Evolutionary conservation across 2,888 invertebrate genomes (phyloP), one percentile per base, ranked within the genome.

Genomic region (Drosophila gaucha): DNA sequence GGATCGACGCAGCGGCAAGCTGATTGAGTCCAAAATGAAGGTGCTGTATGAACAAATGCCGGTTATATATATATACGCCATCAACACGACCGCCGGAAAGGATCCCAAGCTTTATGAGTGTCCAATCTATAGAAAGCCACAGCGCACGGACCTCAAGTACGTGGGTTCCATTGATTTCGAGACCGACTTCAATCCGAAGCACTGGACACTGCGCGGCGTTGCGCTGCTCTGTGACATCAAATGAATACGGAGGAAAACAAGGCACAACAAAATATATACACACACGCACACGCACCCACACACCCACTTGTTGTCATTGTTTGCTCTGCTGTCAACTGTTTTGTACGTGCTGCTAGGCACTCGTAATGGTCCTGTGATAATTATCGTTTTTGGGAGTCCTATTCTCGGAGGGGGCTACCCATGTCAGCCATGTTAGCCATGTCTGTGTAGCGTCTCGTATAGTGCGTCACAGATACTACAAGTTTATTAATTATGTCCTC

Each of bases 171-270:
- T 98, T 68, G 97, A 98, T 92, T 97, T 99, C 89, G 97, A 97
- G 93, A 97, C 95, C 0, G 97, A 97, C 90, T 96, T 96, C 88
- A 97, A 96, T 92, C 97, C 98, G 2, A 94, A 97, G 60, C 98
- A 98, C 91, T 99, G 99, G 99, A 96, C 97, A 0, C 92, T 99
- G 52, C 93, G 99, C 76, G 98, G 98, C 4, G 98, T 99, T n/a
- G 99, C 98, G 0, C 92, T 99, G 12, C 93, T 99, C 54, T 99
- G 98, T 92, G 99, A 99, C 92, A 98, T 98, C 78, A 99, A 99
- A 93, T 99, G 94, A 94, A 85, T 39, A 35, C 46, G 20, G 20
- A 18, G 24, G 5, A 10, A 36, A 33, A 24, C 12, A 30, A 41
- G 6, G 24, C 33, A 35, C 26, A 35, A 28, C 6, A 33, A 22